Evolutionary conservation across 2,113 vertebrate species (phyloP), one percentile per base, ranked within the genome.

Genomic region (Charina bottae): DNA sequence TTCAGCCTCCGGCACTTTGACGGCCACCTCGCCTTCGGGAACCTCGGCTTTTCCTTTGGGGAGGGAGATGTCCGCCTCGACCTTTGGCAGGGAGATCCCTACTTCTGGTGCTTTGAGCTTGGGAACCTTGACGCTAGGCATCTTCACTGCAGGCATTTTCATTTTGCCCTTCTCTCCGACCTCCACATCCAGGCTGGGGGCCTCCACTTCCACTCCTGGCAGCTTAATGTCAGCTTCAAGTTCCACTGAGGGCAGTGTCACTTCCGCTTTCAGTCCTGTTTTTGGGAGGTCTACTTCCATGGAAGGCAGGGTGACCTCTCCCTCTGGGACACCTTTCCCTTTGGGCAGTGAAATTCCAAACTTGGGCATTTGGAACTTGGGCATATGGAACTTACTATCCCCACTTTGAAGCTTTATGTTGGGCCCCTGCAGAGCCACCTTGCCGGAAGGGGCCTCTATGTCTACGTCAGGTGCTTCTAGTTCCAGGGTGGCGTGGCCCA

Each of bases 111-210:
- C 2, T 0, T 91, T 87, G 7, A 59, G 7, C 0, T 60, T 8
- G 0, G 88, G 64, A 12, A 89, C 3, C 24, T 78, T 78, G n/a
- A 89, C n/a, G 3, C 64, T 56, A 0, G 95, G 96, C 92, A 95
- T 94, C 87, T 91, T 93, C 3, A 95, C 91, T 55, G 89, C 93
- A 24, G 95, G 92, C 93, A 95, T 94, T 83, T 94, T 96, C 62
- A 96, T 92, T 85, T 94, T 92, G 6, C 89, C 89, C 23, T 59
- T 91, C 87, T 62, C 55, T 90, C 60, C 93, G 78, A 87, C 0
- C 0, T 95, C 95, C 94, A 89, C 2, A 7, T 91, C 87, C 26
- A n/a, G 13, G 2, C 78, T n/a, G 4, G 91, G 85, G 0, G 11
- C 55, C 87, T 4, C 94, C 86, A 83, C 94, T 1, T 0, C 93